Base-by-base conservation (phyloP, 92 coral and sea anemone genomes). In the Montipora capitata region DNA sequence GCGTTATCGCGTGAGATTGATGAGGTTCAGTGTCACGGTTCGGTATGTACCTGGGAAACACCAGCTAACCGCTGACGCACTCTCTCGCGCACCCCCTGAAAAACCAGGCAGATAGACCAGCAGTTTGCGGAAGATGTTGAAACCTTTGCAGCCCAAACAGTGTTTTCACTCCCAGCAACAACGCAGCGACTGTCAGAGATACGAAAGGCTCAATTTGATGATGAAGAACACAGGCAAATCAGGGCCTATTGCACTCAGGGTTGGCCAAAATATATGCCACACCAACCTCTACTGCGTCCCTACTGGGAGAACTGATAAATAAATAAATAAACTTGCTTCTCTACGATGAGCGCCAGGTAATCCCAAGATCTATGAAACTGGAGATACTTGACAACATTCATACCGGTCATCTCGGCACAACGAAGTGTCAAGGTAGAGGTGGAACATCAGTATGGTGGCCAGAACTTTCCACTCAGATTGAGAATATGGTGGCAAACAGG, bases 191-290 rank as follows among this genome's bases (percentile, higher is more conserved):
- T 94, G 69, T 80, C 83, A 67, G 88, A 94, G 74, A 78, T 92
- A 65, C 39, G 84, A 39, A 82, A 85, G 72, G 94, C 93, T 7
- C 92, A 94, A 77, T 87, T 86, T 51, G 82, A 83, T 4, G 91
- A 92, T 54, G 92, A 75, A 73, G 89, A 90, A 74, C 86, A 92
- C 86, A 80, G 54, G 63, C 86, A 13, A 76, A 84, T 20, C 65
- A 27, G 11, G 90, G n/a, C n/a, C n/a, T n/a, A 81, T 73, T 90
- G 90, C 83, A 15, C 2, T 8, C 76, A 83, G 74, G 94, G 92
- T 0, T 89, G 93, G 91, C 96, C 93, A 7, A 38, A 88, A 5
- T 90, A 93, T 76, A 93, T 90, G 91, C 85, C 90, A 7, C 88
- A 90, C 42, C 89, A 82, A 12, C 95, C 95, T 3, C 43, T 73